A percentile compares a stretch with the other conserved stretches of the same genome.
Evolutionary conservation across 2,113 vertebrate species (phyloP).

Genomic region (Lepus timidus): DNA sequence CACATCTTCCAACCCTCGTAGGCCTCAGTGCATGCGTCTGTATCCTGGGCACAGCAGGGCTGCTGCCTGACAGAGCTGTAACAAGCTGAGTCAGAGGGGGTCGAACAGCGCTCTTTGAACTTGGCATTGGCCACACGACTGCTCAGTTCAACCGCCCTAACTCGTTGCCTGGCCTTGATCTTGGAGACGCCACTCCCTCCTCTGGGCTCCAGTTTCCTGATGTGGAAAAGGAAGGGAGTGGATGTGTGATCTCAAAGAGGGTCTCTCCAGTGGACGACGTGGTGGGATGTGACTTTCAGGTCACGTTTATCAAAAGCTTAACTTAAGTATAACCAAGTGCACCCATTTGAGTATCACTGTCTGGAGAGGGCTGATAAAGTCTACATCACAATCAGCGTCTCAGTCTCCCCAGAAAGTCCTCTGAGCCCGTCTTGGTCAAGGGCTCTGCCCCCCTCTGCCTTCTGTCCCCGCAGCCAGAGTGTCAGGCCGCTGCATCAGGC

Average conservation of each 20-base stretch:
- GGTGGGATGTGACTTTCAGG: neutral
- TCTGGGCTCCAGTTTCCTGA: neutral
- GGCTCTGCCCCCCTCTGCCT: neutral
- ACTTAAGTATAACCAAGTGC: neutral
- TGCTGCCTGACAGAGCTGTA: neutral
- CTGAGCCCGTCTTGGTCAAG: neutral
- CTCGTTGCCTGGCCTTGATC: neutral
- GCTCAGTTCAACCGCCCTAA: neutral
- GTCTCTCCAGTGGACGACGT: neutral
- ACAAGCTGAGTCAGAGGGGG: neutral
- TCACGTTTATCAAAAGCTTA: neutral
- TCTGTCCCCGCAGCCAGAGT: neutral
- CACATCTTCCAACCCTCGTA: neutral
- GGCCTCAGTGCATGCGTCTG: neutral
- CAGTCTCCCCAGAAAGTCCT: neutral
- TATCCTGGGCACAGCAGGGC: neutral
- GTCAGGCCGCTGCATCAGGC: neutral
- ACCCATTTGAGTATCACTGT: neutral
- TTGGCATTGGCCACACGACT: rapidly evolving
- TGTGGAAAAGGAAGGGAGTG: neutral
- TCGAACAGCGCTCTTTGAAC: neutral
- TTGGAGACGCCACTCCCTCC: neutral
- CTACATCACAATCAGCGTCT: neutral
- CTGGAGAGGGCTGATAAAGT: neutral
- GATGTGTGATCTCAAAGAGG: neutral